A percentile compares a stretch with the other conserved stretches of the same genome.
Evolutionary conservation across 1,140 invertebrate species (phyloP).

Genomic region (Brachionus calyciflorus): DNA sequence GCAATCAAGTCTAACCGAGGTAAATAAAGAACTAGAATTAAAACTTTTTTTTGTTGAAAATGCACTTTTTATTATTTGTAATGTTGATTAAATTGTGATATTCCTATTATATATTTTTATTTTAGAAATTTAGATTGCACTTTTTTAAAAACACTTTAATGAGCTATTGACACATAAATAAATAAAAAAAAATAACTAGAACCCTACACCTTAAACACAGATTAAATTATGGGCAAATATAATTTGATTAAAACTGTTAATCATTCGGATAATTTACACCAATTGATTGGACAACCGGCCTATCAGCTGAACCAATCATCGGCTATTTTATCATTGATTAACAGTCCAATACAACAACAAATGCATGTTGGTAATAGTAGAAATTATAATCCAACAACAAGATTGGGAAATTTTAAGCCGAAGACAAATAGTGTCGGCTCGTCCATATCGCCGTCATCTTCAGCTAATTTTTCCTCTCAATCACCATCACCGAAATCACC

Average conservation of each 20-base stretch:
- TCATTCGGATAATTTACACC: constrained; percentile 11
- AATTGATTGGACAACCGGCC: constrained; percentile 1
- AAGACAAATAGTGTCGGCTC: not conserved
- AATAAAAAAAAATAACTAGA: not conserved
- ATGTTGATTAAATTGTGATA: not conserved
- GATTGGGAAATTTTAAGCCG: not conserved
- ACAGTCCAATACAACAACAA: constrained; percentile 1
- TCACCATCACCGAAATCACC: constrained; percentile 36
- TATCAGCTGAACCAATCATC: constrained; percentile 15
- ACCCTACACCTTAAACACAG: not conserved
- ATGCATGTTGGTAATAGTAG: not conserved
- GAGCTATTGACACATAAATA: constrained; percentile 18
- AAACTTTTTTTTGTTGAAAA: not conserved
- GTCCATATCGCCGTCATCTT: not conserved
- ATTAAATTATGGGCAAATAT: constrained; percentile 26
- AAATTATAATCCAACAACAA: not conserved
- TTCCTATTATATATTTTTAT: not conserved
- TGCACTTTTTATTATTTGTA: not conserved
- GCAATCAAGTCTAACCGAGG: not conserved
- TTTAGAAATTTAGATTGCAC: not conserved
- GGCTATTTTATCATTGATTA: not conserved
- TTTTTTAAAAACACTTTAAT: not conserved
- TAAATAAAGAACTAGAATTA: not conserved
- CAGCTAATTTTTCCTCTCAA: not conserved
- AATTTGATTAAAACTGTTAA: constrained; percentile 30